Base-by-base conservation (phyloP, 2,888 invertebrate species). In the Pristionchus japonicus region DNA sequence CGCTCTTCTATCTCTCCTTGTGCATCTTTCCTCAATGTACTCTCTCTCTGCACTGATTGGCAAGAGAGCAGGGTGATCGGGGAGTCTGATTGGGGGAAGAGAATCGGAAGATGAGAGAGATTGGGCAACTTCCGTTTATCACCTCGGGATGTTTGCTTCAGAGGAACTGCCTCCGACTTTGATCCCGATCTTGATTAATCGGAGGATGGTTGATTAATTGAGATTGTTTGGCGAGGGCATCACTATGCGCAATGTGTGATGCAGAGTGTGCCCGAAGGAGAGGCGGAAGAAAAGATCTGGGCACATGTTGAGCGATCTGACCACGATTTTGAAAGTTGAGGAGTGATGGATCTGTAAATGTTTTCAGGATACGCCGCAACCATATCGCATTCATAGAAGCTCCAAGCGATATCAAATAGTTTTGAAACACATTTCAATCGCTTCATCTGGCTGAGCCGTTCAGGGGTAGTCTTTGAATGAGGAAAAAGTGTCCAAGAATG, bases 51-150 rank as follows among this genome's bases (percentile, higher is more conserved):
- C n/a, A n/a, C n/a, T n/a, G n/a, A n/a, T n/a, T n/a, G n/a, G n/a
- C n/a, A n/a, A n/a, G n/a, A n/a, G n/a, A n/a, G n/a, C n/a, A n/a
- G n/a, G n/a, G n/a, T n/a, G n/a, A n/a, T n/a, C n/a, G n/a, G n/a
- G n/a, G n/a, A n/a, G n/a, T n/a, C n/a, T n/a, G n/a, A n/a, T n/a
- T n/a, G n/a, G n/a, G n/a, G n/a, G n/a, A n/a, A n/a, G n/a, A n/a
- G 74, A 40, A 40, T 27, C n/a, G n/a, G 27, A 40, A 40, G 27
- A 77, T 20, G 27, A 77, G 43, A n/a, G 74, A 77, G 40, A 77
- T 23, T 13, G 43, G 34, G 77, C 43, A 77, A 77, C 77, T 77
- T 77, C 77, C 77, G 77, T 77, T 77, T 77, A 77, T 77, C 77
- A 77, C 77, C 23, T 43, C 23, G n/a, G 37, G 15, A 9, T 20